Base-by-base conservation (phyloP, 2,888 invertebrate genomes). In the Pammene aurita region DNA sequence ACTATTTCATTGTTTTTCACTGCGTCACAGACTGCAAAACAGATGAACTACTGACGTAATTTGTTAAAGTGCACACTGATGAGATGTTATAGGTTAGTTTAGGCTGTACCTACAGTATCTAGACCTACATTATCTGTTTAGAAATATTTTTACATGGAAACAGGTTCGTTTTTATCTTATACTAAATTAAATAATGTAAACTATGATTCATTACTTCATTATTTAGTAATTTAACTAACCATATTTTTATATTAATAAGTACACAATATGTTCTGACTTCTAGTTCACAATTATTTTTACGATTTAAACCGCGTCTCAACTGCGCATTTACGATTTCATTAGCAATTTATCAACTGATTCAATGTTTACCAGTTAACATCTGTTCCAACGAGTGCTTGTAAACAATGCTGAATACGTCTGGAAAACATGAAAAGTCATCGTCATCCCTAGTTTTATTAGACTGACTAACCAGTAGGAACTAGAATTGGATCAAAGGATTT, bases 11-110 rank as follows among this genome's bases (percentile, higher is more conserved):
- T 68, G 57, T 68, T 58, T n/a, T 18, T 48, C 18, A 38, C 18
- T 44, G 57, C 68, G 68, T 54, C 68, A 68, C 58, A 64, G 63
- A 44, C 50, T 42, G 58, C 68, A 57, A 50, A 68, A 54, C 68
- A 68, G 52, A 64, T 64, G 68, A 55, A 58, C 18, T 57, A 68
- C 26, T 64, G 68, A 58, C 63, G 63, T 52, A 57, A 67, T 46
- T 13, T 57, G 18, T 63, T 57, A 64, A 52, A 57, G 18, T 54
- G 38, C 14, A 63, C 26, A 46, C 61, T 60, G 61, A 46, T 6
- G 9, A 7, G 26, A 26, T 26, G 26, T 26, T 26, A 26, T 26
- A 26, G 26, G 26, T 26, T 26, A 26, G 26, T 2, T n/a, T 26
- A 26, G 26, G 26, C 26, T 26, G 26, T 26, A 26, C 26, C 26